These are phyloP conservation scores for Sphaerophoria taeniata DNA, from an alignment of 2,888 invertebrate genomes.

Conservation along the genomic window DNA sequence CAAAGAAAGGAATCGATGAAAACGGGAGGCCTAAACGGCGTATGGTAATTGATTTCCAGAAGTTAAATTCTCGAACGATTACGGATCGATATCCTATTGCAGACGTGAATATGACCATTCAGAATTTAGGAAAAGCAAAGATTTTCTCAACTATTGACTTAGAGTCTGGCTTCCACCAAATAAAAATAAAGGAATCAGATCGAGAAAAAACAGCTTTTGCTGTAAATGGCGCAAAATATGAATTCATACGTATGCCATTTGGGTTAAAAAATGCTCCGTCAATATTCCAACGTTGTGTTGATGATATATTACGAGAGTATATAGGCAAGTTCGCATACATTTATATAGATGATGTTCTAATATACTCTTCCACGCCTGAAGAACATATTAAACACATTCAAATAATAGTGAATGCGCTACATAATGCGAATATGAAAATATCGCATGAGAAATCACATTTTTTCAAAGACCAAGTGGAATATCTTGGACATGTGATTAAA, in stretches of 20 bases:
- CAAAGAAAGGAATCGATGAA: background rate
- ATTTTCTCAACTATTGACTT: slow-evolving; percentile 3
- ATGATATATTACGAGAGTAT: slow-evolving; percentile 10
- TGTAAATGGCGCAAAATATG: slow-evolving; percentile 9
- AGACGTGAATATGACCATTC: background rate
- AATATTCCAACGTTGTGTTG: slow-evolving; percentile 20
- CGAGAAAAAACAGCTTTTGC: slow-evolving; percentile 2
- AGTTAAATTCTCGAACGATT: slow-evolving; percentile 1
- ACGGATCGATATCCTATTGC: slow-evolving; percentile 7
- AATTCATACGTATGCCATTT: slow-evolving; percentile 6
- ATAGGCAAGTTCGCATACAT: slow-evolving; percentile 1
- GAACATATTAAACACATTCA: slow-evolving; percentile 8
- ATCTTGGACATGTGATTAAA: slow-evolving; percentile 10
- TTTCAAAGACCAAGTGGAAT: slow-evolving; percentile 15
- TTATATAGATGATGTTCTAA: background rate
- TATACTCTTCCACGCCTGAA: background rate
- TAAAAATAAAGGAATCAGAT: background rate
- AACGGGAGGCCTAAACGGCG: background rate
- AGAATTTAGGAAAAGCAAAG: background rate
- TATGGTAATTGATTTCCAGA: background rate
- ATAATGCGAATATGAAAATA: slow-evolving; percentile 8
- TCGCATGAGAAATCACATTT: slow-evolving; percentile 8
- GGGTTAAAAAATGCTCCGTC: slow-evolving; percentile 2
- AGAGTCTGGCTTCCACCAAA: slow-evolving; percentile 7
- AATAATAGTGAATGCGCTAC: background rate